Evolutionary conservation across 1,140 invertebrate genomes (phyloP).

Genomic region (Nixonia krombeini): DNA sequence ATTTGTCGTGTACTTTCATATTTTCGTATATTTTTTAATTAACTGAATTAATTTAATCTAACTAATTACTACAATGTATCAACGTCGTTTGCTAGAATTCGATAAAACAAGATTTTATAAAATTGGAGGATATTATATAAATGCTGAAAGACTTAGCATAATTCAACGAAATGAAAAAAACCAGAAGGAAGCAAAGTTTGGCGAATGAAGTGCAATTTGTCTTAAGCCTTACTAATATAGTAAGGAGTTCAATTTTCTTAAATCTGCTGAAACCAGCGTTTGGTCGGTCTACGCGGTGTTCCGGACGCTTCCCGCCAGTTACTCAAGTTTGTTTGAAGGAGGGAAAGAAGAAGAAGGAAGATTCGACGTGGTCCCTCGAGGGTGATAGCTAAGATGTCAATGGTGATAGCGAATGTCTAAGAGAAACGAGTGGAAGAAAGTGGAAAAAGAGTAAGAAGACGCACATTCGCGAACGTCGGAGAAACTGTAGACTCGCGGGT

Average conservation of each 20-base stretch:
- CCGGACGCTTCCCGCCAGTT: conserved; percentile 2
- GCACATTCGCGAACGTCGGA: conserved; percentile 6
- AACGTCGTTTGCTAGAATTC: no score
- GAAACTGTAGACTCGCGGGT: conserved; percentile 14
- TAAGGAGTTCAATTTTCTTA: conserved; percentile 13
- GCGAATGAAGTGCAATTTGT: no score
- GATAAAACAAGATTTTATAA: no score
- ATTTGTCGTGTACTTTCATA: no score
- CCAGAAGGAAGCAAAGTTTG: no score
- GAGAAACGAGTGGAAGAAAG: conserved; percentile 8
- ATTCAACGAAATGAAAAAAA: no score
- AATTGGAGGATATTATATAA: no score
- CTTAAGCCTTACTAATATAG: conserved; percentile 6
- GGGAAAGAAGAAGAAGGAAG: conserved; percentile 9
- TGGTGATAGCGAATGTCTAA: conserved; percentile 8
- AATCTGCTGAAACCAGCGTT: conserved; percentile 16
- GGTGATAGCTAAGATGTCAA: conserved; percentile 17
- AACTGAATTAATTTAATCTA: no score
- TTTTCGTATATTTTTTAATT: no score
- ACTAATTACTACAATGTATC: no score
- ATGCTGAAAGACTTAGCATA: no score
- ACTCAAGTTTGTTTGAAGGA: conserved; percentile 9
- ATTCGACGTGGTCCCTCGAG: conserved; percentile 16
- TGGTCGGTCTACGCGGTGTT: neutral
- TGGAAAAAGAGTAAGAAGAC: conserved; percentile 3